These are phyloP conservation scores for Strigamia crassipes DNA, from an alignment of 2,888 invertebrate species.

Conservation along the genomic window DNA sequence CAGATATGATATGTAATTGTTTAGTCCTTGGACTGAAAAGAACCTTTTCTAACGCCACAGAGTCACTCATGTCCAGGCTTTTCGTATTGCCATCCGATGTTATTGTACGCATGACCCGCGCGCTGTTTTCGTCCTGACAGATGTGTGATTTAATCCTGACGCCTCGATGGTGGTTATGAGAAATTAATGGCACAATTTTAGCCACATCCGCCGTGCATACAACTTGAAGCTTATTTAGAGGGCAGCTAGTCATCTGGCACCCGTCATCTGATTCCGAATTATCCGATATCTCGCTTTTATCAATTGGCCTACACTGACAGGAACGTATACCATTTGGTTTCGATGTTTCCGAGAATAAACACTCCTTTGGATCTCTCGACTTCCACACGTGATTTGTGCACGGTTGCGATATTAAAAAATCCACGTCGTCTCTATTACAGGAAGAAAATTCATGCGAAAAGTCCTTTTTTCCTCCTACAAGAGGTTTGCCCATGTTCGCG, in stretches of 20 bases:
- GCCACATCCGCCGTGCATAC: conserved; percentile 13
- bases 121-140: not conserved
- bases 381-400: not conserved
- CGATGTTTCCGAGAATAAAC: not conserved
- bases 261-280: conserved; percentile 30
- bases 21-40: conserved; percentile 76
- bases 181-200: conserved; percentile 23
- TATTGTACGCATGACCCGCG: not conserved
- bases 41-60: conserved; percentile 69
- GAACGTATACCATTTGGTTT: conserved; percentile 17
- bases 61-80: not conserved
- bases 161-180: not conserved
- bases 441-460: conserved; percentile 13
- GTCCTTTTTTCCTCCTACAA: not conserved
- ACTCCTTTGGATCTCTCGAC: not conserved
- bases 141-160: not conserved
- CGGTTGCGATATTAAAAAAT: not conserved
- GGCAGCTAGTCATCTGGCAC: conserved; percentile 9
- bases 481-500: not conserved
- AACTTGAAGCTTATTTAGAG: conserved; percentile 1
- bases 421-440: not conserved
- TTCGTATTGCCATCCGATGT: not conserved
- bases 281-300: conserved; percentile 14
- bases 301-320: conserved; percentile 26
- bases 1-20: conserved; percentile 58